Percentiles rank a stretch among this genome's conserved stretches.
phyloP scores from a whole-genome alignment of 2,797 vertebrate genomes.

The Hemibagrus guttatus region DNA sequence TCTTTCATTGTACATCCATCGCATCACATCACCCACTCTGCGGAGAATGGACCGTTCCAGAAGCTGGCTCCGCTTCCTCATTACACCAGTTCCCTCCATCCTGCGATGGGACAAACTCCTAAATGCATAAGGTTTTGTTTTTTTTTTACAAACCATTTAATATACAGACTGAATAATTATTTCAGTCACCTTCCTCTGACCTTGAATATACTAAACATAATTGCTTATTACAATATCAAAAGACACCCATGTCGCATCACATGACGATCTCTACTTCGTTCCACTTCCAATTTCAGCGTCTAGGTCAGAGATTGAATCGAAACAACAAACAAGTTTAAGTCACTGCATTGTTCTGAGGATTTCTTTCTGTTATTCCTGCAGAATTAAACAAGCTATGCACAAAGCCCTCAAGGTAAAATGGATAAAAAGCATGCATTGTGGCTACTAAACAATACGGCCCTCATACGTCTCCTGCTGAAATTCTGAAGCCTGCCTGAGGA shows the following conservation, averaged over 20 bases:
- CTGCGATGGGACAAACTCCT: not conserved
- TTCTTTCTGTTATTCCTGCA: not conserved
- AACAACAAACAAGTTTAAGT: not conserved
- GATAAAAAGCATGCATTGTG: not conserved
- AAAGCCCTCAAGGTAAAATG: not conserved
- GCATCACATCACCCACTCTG: not conserved
- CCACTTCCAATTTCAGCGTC: not conserved
- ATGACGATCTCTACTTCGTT: not conserved
- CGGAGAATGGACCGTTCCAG: slow-evolving; percentile 2
- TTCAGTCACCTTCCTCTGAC: slow-evolving; percentile 12
- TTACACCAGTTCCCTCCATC: not conserved
- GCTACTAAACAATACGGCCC: not conserved
- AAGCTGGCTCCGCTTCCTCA: slow-evolving; percentile 14
- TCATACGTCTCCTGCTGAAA: not conserved
- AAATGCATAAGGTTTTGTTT: not conserved
- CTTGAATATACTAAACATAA: slow-evolving; percentile 7
- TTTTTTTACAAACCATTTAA: not conserved
- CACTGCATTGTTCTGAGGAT: not conserved
- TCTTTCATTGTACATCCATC: not conserved
- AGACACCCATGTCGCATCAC: not conserved
- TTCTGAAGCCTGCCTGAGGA: not conserved
- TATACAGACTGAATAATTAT: not conserved
- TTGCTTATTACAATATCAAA: not conserved
- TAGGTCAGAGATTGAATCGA: not conserved
- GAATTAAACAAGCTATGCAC: not conserved